Conservation (phyloP, 2,888 invertebrate genomes). For the Caenorhabditis sp. region DNA sequence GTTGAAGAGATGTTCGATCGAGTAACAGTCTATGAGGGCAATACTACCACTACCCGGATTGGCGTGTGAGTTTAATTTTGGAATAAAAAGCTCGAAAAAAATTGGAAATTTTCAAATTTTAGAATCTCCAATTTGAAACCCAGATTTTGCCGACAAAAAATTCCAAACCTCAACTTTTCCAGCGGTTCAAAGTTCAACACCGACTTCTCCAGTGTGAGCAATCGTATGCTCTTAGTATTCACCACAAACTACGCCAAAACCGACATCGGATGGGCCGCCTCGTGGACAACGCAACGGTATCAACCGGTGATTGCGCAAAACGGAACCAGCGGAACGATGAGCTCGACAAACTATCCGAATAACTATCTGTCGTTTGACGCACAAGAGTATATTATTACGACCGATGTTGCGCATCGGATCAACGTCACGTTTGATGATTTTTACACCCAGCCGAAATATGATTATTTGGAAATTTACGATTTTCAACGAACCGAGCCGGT, state of each 20-base stretch:
- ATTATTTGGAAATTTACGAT: slow-evolving; percentile 18
- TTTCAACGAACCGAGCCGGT: neutral
- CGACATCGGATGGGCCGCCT: slow-evolving; percentile 78
- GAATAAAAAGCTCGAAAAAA: too few species aligned
- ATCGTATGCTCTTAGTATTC: slow-evolving; percentile 16
- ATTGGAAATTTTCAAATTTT: slow-evolving; percentile 11
- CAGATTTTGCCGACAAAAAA: too few species aligned
- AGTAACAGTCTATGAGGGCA: slow-evolving; percentile 18
- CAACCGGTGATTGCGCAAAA: slow-evolving; percentile 14
- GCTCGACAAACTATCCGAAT: slow-evolving; percentile 89
- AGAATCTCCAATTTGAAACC: too few species aligned
- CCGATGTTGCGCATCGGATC: slow-evolving; percentile 6
- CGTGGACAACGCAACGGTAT: slow-evolving; percentile 65
- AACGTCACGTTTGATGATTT: slow-evolving; percentile 23
- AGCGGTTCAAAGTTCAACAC: neutral
- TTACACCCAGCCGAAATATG: slow-evolving; percentile 16
- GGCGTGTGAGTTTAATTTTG: slow-evolving; percentile 4
- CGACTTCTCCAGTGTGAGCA: neutral
- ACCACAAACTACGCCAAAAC: slow-evolving; percentile 77
- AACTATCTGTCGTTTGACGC: slow-evolving; percentile 75
- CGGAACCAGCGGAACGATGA: slow-evolving; percentile 80
- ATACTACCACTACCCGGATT: slow-evolving; percentile 8
- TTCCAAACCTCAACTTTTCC: too few species aligned
- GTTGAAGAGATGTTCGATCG: slow-evolving; percentile 16
- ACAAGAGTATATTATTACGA: slow-evolving; percentile 21